Base-by-base conservation (phyloP, 2,797 vertebrate species). In the Mormyrus proboscirostris region DNA sequence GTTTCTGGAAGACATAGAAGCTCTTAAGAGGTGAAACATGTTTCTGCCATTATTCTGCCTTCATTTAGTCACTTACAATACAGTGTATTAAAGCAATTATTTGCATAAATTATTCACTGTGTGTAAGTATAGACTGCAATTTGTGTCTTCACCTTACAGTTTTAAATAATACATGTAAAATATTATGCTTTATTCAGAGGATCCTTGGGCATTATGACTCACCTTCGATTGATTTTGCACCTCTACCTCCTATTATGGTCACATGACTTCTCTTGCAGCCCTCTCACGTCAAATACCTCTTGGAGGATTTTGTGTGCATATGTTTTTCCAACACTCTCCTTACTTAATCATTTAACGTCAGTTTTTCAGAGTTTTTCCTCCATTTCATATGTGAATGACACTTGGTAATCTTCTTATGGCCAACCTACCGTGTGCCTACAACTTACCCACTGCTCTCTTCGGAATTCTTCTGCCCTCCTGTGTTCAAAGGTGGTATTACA, bases 91-190 rank as follows among this genome's bases (percentile, higher is more conserved):
- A 14, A 33, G 62, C 62, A 69, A 29, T 65, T 25, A 69, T 69
- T 69, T 69, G 25, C 62, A 69, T 5, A 12, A 88, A 88, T 22
- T 19, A 44, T 53, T 69, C 86, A 55, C 19, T 33, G 1, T 0
- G 38, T 89, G 44, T 86, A 79, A 73, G 25, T 87, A 87, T 79
- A 89, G 88, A 22, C 62, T 86, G 89, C 82, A 57, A 88, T 79
- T 79, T 79, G 38, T 79, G 33, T 79, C 33, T 38, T 79, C 73
- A 38, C 38, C 73, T 79, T 79, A 79, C 73, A 41, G 73, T 41
- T 79, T 19, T 38, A 79, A 79, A 79, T 79, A 79, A 79, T 79
- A 79, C 73, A 79, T 79, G 73, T 79, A 79, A 79, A 44, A 79
- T 41, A 79, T 79, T 41, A 79, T 79, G 38, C 14, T 79, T 44